Percentiles rank a stretch among this genome's conserved stretches.
These are phyloP conservation scores for Trematomus loennbergii DNA, from an alignment of 2,113 vertebrate genomes.

Conservation along the genomic window DNA sequence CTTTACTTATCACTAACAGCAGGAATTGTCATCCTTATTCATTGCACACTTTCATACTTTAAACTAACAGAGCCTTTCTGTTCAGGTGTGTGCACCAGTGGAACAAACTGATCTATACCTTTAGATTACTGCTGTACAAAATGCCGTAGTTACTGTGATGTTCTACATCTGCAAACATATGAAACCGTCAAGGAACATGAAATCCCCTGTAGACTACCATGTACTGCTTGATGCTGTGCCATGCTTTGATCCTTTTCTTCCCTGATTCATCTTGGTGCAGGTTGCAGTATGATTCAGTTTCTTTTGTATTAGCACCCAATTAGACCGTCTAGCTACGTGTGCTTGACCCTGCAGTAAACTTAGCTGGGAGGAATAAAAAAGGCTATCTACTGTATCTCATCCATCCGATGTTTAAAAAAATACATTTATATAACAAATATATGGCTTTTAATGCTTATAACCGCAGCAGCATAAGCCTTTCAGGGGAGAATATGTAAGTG, in stretches of 20 bases:
- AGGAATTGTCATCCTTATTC: conserved; percentile 58
- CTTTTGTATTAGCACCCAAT: not conserved
- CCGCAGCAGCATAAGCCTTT: not conserved
- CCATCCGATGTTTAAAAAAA: too few species aligned
- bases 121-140: not conserved
- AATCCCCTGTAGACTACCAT: not conserved
- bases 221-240: not conserved
- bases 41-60: conserved; percentile 37
- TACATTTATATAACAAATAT: not conserved
- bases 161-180: conserved; percentile 10
- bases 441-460: not conserved
- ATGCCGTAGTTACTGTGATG: not conserved
- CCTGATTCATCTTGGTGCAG: not conserved
- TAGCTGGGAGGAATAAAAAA: not conserved
- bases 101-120: conserved; percentile 22
- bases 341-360: not conserved
- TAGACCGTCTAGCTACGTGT: not conserved
- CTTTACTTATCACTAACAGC: conserved; percentile 55
- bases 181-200: not conserved
- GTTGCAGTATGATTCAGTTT: not conserved
- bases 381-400: not conserved
- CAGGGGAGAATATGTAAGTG: conserved; percentile 8
- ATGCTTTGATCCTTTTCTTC: not conserved
- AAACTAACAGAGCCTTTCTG: conserved; percentile 13
- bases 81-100: not conserved